phyloP scores from a whole-genome alignment of 2,888 invertebrate genomes.

The Amiota communis region DNA sequence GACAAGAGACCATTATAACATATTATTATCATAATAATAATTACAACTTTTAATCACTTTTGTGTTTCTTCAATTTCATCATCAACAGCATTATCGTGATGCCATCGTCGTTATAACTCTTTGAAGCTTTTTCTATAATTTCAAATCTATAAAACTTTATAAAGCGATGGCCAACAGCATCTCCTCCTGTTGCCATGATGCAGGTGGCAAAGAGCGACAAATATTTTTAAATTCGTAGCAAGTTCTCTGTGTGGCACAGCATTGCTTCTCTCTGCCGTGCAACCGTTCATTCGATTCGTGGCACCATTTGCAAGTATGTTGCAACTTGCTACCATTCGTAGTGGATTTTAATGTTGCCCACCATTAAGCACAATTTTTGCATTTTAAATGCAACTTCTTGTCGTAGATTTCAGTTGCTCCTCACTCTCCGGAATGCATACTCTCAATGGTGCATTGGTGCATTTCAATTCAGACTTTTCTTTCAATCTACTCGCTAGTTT shows the following conservation, averaged over 20 bases:
- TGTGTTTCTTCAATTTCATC: too few relatives aligned
- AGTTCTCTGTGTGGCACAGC: constrained; percentile 34
- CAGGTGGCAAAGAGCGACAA: constrained; percentile 44
- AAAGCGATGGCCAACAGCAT: too few relatives aligned
- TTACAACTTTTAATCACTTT: too few relatives aligned
- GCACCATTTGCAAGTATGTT: constrained; percentile 30
- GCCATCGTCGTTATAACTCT: too few relatives aligned
- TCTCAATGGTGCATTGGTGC: constrained; percentile 4
- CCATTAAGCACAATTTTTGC: constrained; percentile 28
- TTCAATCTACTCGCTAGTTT: background rate
- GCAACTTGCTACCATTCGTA: constrained; percentile 17
- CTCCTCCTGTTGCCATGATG: constrained; percentile 42
- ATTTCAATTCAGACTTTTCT: background rate
- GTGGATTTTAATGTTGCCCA: constrained; percentile 29
- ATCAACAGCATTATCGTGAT: too few relatives aligned
- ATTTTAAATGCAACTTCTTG: constrained; percentile 21
- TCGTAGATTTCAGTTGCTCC: background rate
- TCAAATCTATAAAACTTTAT: too few relatives aligned
- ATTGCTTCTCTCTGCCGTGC: constrained; percentile 37
- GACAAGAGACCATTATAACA: too few relatives aligned
- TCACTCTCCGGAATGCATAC: too few relatives aligned
- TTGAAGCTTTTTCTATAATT: too few relatives aligned
- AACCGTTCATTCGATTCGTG: constrained; percentile 62
- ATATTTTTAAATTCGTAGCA: constrained; percentile 31
- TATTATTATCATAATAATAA: too few relatives aligned